Conservation (phyloP, 2,797 vertebrate genomes). For the Tangara arthus region DNA sequence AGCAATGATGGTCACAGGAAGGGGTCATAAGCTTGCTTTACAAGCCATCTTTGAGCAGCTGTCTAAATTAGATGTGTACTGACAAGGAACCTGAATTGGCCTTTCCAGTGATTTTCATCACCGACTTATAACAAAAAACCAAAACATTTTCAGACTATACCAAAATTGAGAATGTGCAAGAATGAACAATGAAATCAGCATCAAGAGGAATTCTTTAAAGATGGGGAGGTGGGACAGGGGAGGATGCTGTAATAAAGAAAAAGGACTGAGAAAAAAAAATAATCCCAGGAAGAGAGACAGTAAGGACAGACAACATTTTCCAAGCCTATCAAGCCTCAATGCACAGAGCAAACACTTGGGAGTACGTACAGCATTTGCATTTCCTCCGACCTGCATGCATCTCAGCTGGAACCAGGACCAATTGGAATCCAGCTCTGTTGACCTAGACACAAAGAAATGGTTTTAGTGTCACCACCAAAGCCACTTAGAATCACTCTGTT, state of each 20-base stretch:
- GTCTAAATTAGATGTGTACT: background rate
- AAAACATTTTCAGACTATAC: background rate
- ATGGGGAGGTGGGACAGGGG: rapidly evolving
- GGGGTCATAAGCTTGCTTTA: background rate
- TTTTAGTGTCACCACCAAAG: background rate
- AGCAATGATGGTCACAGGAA: background rate
- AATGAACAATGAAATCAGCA: background rate
- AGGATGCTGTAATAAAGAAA: background rate
- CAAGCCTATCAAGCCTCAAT: background rate
- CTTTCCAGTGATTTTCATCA: background rate
- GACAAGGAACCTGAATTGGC: background rate
- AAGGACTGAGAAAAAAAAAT: background rate
- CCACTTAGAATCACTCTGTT: background rate
- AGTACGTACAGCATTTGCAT: constrained; percentile 86
- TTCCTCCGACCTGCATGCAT: constrained; percentile 97
- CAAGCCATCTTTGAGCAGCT: background rate
- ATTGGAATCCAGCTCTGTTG: constrained; percentile 94
- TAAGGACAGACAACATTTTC: background rate
- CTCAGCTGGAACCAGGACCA: constrained; percentile 98
- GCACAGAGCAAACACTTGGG: background rate
- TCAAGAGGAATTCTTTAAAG: background rate
- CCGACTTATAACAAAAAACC: background rate
- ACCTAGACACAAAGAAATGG: constrained; percentile 74
- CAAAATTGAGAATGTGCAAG: background rate
- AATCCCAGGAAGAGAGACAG: background rate